Conservation (phyloP, 2,113 vertebrate genomes). For the Micronycteris hirsuta region DNA sequence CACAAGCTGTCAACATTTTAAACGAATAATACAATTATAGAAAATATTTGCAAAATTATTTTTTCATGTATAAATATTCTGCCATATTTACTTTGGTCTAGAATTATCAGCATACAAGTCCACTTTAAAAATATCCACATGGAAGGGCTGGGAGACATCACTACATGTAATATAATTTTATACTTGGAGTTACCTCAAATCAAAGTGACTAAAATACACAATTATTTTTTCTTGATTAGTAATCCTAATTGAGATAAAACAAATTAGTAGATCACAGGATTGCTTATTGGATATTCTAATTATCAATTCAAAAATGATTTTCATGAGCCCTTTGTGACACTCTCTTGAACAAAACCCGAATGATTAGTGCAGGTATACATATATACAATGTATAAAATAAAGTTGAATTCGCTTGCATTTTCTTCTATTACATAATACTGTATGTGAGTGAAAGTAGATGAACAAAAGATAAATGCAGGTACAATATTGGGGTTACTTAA, state of each 20-base stretch:
- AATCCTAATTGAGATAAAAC: conserved; percentile 67
- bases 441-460: conserved; percentile 66
- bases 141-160: conserved; percentile 71
- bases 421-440: conserved; percentile 74
- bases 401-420: conserved; percentile 58
- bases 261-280: conserved; percentile 72
- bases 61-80: conserved; percentile 87
- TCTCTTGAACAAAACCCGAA: conserved; percentile 67
- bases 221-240: conserved; percentile 56
- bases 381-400: conserved; percentile 68
- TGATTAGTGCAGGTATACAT: conserved; percentile 66
- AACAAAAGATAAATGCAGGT: conserved; percentile 69
- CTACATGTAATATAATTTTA: conserved; percentile 65
- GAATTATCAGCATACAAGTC: conserved; percentile 81
- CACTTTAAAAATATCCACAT: conserved; percentile 78
- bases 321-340: conserved; percentile 74
- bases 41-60: conserved; percentile 88
- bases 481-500: conserved; percentile 68
- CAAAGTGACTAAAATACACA: conserved; percentile 74
- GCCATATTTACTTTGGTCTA: conserved; percentile 88
- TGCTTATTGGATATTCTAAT: conserved; percentile 74
- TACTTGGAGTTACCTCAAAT: conserved; percentile 71
- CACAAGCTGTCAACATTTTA: conserved; percentile 82
- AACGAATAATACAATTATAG: conserved; percentile 84
- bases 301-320: conserved; percentile 70